Base-by-base conservation (phyloP, 1,140 invertebrate species). In the Trichoplusia ni region DNA sequence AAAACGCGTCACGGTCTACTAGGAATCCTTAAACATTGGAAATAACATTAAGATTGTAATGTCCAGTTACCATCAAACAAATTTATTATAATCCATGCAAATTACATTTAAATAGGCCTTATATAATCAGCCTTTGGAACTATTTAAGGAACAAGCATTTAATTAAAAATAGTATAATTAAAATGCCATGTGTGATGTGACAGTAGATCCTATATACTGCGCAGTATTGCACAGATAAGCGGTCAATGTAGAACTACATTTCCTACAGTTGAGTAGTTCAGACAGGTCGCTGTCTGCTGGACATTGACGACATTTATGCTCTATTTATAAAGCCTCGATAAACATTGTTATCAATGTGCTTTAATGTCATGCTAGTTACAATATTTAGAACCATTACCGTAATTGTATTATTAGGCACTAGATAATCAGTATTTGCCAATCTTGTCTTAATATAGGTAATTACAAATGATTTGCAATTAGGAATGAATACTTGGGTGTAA, bases 141-240 rank as follows among this genome's bases (percentile, higher is more conserved):
- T 8, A 51, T 51, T 35, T 33, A 21, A n/a, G 29, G 47, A 51
- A 51, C 16, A 19, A n/a, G 7, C 23, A 29, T 47, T 29, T 18
- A 47, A 47, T 29, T 47, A 18, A 29, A 14, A 47, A 8, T 29
- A 19, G 8, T 29, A 5, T 51, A 51, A 29, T 29, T 19, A 51
- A 51, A 51, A 19, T 33, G 33, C 18, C 46, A 51, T 18, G 13
- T 11, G 21, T 38, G 21, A 38, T 54, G 38, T 54, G 16, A 11
- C 23, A 54, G 31, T 25, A 11, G 46, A 38, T 54, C 51, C 37
- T 31, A 19, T 18, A 14, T 37, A 78, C 80, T 84, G 84, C 84
- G 81, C 75, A 84, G 73, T 81, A 77, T 66, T 40, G 44, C 63
- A 37, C 7, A 73, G 82, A 84, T 86, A 84, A 84, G 77, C 77